Conservation (phyloP, 2,888 invertebrate species). For the Amphimallon solstitiale region DNA sequence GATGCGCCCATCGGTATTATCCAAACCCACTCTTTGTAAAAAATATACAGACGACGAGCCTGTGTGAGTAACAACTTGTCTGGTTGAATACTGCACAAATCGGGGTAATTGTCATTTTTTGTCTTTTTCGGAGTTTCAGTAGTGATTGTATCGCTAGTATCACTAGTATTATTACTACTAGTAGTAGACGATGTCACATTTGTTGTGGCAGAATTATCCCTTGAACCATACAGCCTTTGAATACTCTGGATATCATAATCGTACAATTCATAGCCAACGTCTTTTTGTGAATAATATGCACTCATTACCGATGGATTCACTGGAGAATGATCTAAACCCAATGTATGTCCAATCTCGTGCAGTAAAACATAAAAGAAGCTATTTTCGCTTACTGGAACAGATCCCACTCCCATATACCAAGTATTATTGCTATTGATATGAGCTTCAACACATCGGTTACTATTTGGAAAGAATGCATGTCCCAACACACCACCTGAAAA, state of each 20-base stretch:
- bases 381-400: not conserved
- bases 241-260: not conserved
- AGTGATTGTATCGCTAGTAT: too few relatives aligned
- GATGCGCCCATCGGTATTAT: not conserved
- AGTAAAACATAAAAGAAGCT: not conserved
- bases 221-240: not conserved
- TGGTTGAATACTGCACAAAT: not conserved
- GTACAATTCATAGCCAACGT: not conserved
- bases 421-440: not conserved
- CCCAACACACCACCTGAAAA: too few relatives aligned
- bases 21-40: not conserved
- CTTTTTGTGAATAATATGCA: too few relatives aligned
- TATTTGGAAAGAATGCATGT: not conserved
- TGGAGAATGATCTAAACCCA: not conserved
- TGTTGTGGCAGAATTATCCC: not conserved
- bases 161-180: too few relatives aligned
- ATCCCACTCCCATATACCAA: not conserved
- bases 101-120: too few relatives aligned
- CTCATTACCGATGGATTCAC: not conserved
- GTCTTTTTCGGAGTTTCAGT: too few relatives aligned
- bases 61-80: not conserved
- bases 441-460: not conserved
- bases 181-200: too few relatives aligned
- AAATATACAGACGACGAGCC: not conserved
- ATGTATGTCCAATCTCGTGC: not conserved